Conservation (phyloP, 2,888 invertebrate species). For the Drosophila acutilabella region DNA sequence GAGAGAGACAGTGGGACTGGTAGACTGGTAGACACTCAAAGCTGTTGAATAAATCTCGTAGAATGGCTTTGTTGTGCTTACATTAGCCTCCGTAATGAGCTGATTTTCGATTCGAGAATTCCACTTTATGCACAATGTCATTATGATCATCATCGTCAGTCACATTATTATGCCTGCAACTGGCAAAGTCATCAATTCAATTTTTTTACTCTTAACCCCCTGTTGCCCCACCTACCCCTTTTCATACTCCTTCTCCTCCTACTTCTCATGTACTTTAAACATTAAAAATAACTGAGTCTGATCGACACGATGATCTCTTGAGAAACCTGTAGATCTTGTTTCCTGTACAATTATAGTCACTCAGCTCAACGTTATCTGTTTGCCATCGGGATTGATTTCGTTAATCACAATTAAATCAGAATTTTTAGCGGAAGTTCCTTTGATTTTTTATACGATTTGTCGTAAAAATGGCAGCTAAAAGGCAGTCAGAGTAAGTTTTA, state of each 20-base stretch:
- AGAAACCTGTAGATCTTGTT: conserved; percentile 37
- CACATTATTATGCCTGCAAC: conserved; percentile 53
- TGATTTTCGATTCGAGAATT: conserved; percentile 75
- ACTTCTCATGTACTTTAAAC: conserved; percentile 12
- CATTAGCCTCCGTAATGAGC: conserved; percentile 82
- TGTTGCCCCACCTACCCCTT: not conserved
- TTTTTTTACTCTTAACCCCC: conserved; percentile 1
- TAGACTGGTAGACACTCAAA: conserved; percentile 44
- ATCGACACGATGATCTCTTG: conserved; percentile 9
- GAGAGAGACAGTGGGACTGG: too few species aligned
- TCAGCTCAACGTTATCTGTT: conserved; percentile 20
- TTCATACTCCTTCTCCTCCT: not conserved
- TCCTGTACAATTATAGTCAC: conserved; percentile 8
- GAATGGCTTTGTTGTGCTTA: conserved; percentile 82
- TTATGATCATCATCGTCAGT: conserved; percentile 53
- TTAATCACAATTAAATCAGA: conserved; percentile 11
- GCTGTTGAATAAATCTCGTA: conserved; percentile 74
- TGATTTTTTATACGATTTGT: not conserved
- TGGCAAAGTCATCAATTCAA: conserved; percentile 54
- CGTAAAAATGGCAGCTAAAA: not conserved
- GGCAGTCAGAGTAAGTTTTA: not conserved
- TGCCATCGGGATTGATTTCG: conserved; percentile 20
- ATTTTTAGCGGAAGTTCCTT: not conserved
- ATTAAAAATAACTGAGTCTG: conserved; percentile 14
- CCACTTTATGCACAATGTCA: conserved; percentile 67